Evolutionary conservation across 2,113 vertebrate genomes (phyloP), one percentile per base, ranked within the genome.

Genomic region (Leucopsar rothschildi): DNA sequence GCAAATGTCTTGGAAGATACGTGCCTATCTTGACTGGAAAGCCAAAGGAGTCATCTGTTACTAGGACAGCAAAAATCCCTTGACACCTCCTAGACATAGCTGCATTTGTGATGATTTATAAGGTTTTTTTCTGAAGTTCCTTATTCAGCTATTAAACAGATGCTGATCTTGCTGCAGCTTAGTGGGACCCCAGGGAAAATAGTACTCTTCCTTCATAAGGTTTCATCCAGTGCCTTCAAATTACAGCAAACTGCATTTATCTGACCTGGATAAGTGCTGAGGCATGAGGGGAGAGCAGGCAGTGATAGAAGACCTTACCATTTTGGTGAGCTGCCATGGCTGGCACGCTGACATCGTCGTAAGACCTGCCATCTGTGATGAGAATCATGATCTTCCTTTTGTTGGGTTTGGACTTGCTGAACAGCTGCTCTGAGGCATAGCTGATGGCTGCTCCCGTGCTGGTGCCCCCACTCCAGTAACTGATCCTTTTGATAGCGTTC

Each of bases 321-420:
- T 98, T 98, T 31, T 90, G 97, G 37, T 99, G 99, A 37, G 99
- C 98, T 2, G 98, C 98, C 95, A 98, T 97, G 33, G 99, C 98
- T 0, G 99, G 99, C 5, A 93, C 69, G 10, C 98, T 98, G 89
- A 99, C 98, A 9, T 99, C 99, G 0, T 99, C 99, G 0, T 99
- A 99, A 29, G 99, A 99, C 64, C 99, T 98, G 12, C 99, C 99
- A 1, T 99, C 99, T 0, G 99, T 99, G 72, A 99, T 99, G 75
- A 99, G 98, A 33, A 99, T 99, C 99, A 99, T 99, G 66, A 99
- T 98, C 97, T 99, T 99, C 96, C 99, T 98, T 89, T 99, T 99
- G 97, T 98, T 99, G 93, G 99, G 98, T 95, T 99, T 99, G 97
- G 99, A 99, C 88, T 99, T 99, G 97, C 98, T 98, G 97, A 99